Percentiles rank a stretch among this genome's conserved stretches.
Conservation (phyloP, 30 jellyfish, hydroid and myxozoan genomes). For the Pseudorhiza aurosa region DNA sequence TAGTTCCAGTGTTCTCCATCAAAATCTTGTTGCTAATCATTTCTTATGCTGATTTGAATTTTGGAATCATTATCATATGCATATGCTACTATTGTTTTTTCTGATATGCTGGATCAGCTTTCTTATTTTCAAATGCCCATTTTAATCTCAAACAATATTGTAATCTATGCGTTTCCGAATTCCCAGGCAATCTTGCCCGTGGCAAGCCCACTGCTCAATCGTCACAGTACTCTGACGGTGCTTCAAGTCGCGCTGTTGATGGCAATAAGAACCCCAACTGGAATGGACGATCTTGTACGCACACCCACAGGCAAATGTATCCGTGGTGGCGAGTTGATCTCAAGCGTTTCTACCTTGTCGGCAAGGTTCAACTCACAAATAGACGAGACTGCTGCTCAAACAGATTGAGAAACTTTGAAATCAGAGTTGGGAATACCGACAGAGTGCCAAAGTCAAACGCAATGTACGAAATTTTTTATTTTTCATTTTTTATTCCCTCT, state of each 20-base stretch:
- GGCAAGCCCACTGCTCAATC: slow-evolving; percentile 68
- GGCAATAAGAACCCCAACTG: slow-evolving; percentile 61
- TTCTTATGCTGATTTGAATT: no score
- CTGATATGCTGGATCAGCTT: no score
- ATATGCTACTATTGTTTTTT: no score
- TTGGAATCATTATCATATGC: no score
- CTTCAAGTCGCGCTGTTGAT: slow-evolving; percentile 52
- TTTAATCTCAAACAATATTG: no score
- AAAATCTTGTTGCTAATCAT: no score
- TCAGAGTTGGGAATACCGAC: slow-evolving; percentile 65
- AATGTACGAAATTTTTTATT: slow-evolving; percentile 7
- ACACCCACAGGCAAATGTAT: slow-evolving; percentile 58
- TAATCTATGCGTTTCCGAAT: no score
- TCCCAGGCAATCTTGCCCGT: slow-evolving; percentile 49
- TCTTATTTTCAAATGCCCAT: no score
- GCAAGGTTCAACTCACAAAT: slow-evolving; percentile 54
- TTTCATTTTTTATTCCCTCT: background rate
- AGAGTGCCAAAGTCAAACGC: slow-evolving; percentile 50
- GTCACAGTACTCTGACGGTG: slow-evolving; percentile 49
- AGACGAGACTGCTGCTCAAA: slow-evolving; percentile 70
- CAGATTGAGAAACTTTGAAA: slow-evolving; percentile 60
- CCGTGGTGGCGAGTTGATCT: slow-evolving; percentile 78
- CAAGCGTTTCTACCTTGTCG: slow-evolving; percentile 52
- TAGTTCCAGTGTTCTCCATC: no score
- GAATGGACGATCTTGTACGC: slow-evolving; percentile 57